Evolutionary conservation across 2,113 vertebrate genomes (phyloP), one percentile per base, ranked within the genome.

Genomic region (Oenanthe melanoleuca): DNA sequence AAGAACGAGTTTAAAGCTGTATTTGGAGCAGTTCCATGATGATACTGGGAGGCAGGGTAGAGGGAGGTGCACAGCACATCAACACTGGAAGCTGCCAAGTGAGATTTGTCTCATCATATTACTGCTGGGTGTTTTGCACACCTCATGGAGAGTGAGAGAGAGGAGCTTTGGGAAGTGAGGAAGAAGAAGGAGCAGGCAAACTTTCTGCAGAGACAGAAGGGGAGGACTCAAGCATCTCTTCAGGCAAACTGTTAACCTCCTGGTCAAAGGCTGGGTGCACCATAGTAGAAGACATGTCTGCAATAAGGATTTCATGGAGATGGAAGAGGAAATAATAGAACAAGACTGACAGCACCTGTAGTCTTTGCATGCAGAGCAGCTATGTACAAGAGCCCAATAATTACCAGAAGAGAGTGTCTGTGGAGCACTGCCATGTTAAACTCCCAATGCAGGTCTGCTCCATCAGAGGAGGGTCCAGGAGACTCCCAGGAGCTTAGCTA

Each of bases 51-150:
- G 92, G 86, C 64, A 49, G 49, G 12, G 17, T 23, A 95, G 61
- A 94, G 77, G 86, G 95, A 93, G 95, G 86, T 70, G 33, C 86
- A 77, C 28, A 85, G 40, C 74, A 72, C 56, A 95, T 92, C 88
- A 95, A 90, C 92, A 88, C 20, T 53, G 60, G 64, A 90, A 83
- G 90, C 80, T 95, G 96, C 90, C 88, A 95, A 92, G 59, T 83
- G 63, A 83, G 55, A 95, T 92, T 21, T 94, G 88, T 83, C 94
- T 90, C 75, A n/a, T 87, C 65, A 4, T n/a, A 92, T 86, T 92
- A 77, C 72, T 74, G 92, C 91, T 86, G 93, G 94, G 92, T 89
- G 93, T 95, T 92, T 92, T 90, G 88, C 79, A 73, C 81, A 87
- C 88, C 88, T 86, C 49, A 34, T 50, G 71, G 71, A 94, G 19